Conservation (phyloP, 2,797 vertebrate genomes). For the Epinephelus malabaricus region DNA sequence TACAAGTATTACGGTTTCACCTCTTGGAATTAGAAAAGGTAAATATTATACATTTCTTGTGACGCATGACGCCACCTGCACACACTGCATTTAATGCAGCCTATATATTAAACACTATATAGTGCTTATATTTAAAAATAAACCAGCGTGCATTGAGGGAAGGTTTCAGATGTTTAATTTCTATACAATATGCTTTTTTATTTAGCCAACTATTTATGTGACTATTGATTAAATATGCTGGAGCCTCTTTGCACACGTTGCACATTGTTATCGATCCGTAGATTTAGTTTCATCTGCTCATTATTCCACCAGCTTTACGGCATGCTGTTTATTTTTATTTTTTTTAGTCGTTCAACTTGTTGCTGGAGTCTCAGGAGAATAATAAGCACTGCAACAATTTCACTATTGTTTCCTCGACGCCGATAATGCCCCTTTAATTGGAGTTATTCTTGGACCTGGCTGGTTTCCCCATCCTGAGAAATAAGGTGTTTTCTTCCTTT, state of each 20-base stretch:
- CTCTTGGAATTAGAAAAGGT: slow-evolving; percentile 99
- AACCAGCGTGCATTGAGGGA: slow-evolving; percentile 6
- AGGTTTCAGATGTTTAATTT: slow-evolving; percentile 35
- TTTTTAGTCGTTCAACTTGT: slow-evolving; percentile 90
- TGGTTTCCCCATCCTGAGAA: slow-evolving; percentile 82
- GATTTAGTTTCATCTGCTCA: slow-evolving; percentile 82
- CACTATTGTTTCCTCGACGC: slow-evolving; percentile 95
- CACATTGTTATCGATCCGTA: slow-evolving; percentile 75
- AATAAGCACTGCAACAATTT: slow-evolving; percentile 93
- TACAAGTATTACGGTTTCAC: slow-evolving; percentile 99
- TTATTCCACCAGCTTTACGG: slow-evolving; percentile 70
- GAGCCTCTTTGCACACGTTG: slow-evolving; percentile 62
- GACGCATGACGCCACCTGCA: slow-evolving; percentile 24
- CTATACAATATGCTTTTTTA: slow-evolving; percentile 42
- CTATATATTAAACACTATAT: slow-evolving; percentile 23
- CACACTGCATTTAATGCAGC: neutral
- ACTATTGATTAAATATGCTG: slow-evolving; percentile 57
- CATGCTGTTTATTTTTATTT: slow-evolving; percentile 68
- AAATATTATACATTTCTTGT: slow-evolving; percentile 70
- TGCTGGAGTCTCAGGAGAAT: slow-evolving; percentile 94
- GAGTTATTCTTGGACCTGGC: slow-evolving; percentile 89
- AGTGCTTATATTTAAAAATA: slow-evolving; percentile 25
- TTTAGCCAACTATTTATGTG: slow-evolving; percentile 54
- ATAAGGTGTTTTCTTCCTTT: slow-evolving; percentile 68
- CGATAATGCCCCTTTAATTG: slow-evolving; percentile 90